Conservation (phyloP, 2,888 invertebrate species). For the Theristus sp. region DNA sequence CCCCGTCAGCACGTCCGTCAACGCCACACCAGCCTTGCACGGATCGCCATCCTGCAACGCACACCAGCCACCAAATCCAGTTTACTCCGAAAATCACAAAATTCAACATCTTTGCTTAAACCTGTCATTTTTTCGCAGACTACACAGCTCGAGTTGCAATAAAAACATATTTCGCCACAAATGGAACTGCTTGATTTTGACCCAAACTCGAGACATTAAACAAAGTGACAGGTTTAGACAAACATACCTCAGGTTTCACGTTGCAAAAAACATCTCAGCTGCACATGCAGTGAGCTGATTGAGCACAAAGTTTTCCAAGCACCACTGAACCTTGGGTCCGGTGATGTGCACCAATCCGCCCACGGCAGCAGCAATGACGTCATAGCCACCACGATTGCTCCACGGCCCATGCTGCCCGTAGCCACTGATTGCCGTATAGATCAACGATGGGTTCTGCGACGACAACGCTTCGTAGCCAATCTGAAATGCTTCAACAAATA, state of each 20-base stretch:
- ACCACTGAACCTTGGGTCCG: slow-evolving; percentile 45
- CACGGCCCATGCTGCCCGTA: slow-evolving; percentile 76
- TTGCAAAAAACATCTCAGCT: too few relatives aligned
- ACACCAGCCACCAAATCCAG: too few relatives aligned
- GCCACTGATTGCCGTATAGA: slow-evolving; percentile 32
- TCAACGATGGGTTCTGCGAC: slow-evolving; percentile 1
- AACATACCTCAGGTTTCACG: too few relatives aligned
- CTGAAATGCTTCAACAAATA: too few relatives aligned
- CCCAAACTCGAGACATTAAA: too few relatives aligned
- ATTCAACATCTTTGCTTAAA: background rate
- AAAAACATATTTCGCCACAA: too few relatives aligned
- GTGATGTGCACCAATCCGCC: slow-evolving; percentile 77
- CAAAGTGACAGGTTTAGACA: too few relatives aligned
- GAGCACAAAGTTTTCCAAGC: background rate
- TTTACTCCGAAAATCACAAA: too few relatives aligned
- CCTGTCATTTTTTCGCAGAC: background rate
- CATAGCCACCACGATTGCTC: slow-evolving; percentile 69
- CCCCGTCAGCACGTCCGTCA: slow-evolving; percentile 79
- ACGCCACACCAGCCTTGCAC: slow-evolving; percentile 73
- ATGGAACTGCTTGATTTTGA: too few relatives aligned
- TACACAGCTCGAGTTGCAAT: too few relatives aligned
- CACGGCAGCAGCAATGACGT: slow-evolving; percentile 78
- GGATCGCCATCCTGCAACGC: slow-evolving; percentile 53
- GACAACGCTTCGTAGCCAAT: too few relatives aligned
- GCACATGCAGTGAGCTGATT: too few relatives aligned